phyloP scores from a whole-genome alignment of 2,797 vertebrate species.

The Hoplostethus atlanticus region DNA sequence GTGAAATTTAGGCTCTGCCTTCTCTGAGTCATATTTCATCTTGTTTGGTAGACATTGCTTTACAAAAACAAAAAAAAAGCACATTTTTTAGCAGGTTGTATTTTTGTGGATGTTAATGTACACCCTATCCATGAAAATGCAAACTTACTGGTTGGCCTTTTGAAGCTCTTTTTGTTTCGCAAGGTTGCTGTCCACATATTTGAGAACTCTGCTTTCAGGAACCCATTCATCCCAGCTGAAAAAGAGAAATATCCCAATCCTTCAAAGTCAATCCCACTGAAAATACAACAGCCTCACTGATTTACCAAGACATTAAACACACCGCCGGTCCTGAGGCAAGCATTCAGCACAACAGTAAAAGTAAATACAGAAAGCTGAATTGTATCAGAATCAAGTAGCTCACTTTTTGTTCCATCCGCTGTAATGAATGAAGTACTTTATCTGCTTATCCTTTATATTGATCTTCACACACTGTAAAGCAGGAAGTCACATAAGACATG shows the following conservation, averaged over 20 bases:
- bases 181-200: slow-evolving; percentile 99
- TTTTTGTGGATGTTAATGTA: not conserved
- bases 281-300: not conserved
- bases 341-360: not conserved
- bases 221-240: slow-evolving; percentile 99
- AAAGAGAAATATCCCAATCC: slow-evolving; percentile 30
- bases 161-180: slow-evolving; percentile 99
- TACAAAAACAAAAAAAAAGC: not conserved
- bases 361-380: not conserved
- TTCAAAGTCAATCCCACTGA: not conserved
- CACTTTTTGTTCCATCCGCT: slow-evolving; percentile 99
- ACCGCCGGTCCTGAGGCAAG: not conserved
- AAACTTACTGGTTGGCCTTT: slow-evolving; percentile 98
- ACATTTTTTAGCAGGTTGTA: not conserved
- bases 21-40: slow-evolving; percentile 11
- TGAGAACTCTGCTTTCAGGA: slow-evolving; percentile 99
- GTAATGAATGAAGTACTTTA: slow-evolving; percentile 99
- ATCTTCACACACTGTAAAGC: slow-evolving; percentile 95
- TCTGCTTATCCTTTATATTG: slow-evolving; percentile 98
- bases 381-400: slow-evolving; percentile 70
- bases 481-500: slow-evolving; percentile 23
- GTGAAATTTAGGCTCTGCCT: not conserved
- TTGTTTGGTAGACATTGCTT: slow-evolving; percentile 4
- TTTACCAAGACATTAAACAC: not conserved
- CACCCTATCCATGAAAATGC: not conserved